phyloP scores from a whole-genome alignment of 2,888 invertebrate species.

The Leptarthrus brevirostris region DNA sequence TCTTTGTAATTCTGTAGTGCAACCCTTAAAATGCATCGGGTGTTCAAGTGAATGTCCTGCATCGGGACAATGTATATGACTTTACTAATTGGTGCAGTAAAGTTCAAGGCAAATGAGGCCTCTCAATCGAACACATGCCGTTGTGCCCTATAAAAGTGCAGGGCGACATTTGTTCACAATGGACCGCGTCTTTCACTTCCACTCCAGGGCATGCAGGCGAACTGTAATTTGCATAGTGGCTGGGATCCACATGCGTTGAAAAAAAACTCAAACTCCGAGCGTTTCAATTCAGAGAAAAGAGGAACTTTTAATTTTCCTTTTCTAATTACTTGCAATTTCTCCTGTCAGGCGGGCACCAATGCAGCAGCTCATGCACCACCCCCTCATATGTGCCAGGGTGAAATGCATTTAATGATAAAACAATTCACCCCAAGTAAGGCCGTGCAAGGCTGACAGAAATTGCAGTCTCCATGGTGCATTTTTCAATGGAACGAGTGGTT shows the following conservation, averaged over 20 bases:
- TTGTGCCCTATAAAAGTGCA: constrained; percentile 15
- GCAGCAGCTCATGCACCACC: neutral
- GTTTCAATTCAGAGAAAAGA: constrained; percentile 24
- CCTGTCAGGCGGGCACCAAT: neutral
- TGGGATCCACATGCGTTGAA: neutral
- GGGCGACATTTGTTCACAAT: constrained; percentile 50
- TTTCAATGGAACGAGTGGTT: constrained; percentile 46
- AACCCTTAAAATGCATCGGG: constrained; percentile 7
- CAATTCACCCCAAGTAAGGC: constrained; percentile 51
- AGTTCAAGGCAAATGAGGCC: constrained; percentile 34
- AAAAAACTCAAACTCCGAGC: neutral
- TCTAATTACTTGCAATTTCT: constrained; percentile 53
- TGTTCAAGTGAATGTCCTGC: constrained; percentile 11
- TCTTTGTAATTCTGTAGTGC: neutral
- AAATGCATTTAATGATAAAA: constrained; percentile 53
- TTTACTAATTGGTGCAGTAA: constrained; percentile 35
- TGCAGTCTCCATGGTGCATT: constrained; percentile 4
- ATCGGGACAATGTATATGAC: constrained; percentile 23
- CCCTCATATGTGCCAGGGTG: constrained; percentile 21
- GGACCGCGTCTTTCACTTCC: constrained; percentile 17
- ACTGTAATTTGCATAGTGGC: constrained; percentile 42
- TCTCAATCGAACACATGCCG: constrained; percentile 53
- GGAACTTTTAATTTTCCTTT: constrained; percentile 53
- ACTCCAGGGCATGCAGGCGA: constrained; percentile 10
- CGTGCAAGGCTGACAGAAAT: constrained; percentile 27